Evolutionary conservation across 2,113 vertebrate species (phyloP).

Genomic region (Oncorhynchus gorbuscha): DNA sequence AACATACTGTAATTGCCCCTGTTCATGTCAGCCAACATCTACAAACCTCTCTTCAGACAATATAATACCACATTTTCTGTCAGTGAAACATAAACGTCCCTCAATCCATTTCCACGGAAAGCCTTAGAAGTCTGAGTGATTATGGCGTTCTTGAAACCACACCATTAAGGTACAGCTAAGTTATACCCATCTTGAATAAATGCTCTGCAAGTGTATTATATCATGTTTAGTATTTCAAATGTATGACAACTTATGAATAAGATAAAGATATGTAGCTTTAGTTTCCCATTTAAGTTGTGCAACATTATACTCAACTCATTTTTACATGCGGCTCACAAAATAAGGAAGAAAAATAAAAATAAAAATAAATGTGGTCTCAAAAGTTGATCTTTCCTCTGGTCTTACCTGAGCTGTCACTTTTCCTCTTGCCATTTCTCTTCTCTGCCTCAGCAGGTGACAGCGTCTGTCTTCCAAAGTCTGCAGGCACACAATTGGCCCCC

Average conservation of each 20-base stretch:
- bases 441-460: slow-evolving; percentile 91
- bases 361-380: background rate
- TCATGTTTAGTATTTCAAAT: background rate
- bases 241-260: background rate
- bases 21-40: slow-evolving; percentile 58
- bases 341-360: background rate
- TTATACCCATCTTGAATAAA: background rate
- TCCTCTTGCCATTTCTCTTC: slow-evolving; percentile 89
- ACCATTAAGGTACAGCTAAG: background rate
- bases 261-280: background rate
- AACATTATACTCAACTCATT: background rate
- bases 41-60: slow-evolving; percentile 42
- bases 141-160: background rate
- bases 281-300: too few relatives aligned
- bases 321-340: background rate
- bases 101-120: background rate
- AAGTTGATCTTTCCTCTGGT: background rate
- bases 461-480: slow-evolving; percentile 92
- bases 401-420: slow-evolving; percentile 98
- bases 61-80: slow-evolving; percentile 39
- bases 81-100: slow-evolving; percentile 21
- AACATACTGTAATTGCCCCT: slow-evolving; percentile 41
- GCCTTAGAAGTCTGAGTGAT: background rate
- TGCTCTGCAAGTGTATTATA: background rate
- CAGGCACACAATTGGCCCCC: slow-evolving; percentile 84